Evolutionary conservation across 2,113 vertebrate species (phyloP), one percentile per base, ranked within the genome.

Genomic region (Phasianus colchicus): DNA sequence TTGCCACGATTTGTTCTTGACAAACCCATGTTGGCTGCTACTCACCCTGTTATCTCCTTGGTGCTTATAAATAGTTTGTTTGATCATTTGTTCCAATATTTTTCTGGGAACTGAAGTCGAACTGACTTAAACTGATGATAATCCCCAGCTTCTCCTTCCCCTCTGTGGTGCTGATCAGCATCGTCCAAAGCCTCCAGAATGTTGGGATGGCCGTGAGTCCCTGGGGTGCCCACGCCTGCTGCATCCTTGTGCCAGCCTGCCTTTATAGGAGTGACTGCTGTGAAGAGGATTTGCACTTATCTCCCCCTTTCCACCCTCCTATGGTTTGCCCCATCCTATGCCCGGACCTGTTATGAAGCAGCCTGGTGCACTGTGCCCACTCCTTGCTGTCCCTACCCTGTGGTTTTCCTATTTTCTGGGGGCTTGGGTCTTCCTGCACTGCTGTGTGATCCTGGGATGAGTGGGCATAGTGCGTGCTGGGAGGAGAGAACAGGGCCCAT

Each of bases 61-160:
- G 92, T 96, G 96, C 96, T 96, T 96, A 96, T 96, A 96, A 96
- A 96, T 96, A 96, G 96, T 96, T 96, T 96, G 96, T 96, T 96
- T 96, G 96, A 96, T 96, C 96, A 96, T 95, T 96, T 94, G 95
- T 95, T 96, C 93, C 93, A 96, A 96, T 96, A 93, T 96, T 96
- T 96, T 95, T 94, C 93, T 90, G 92, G 88, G 90, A 96, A 74
- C 86, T 96, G 93, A 94, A 96, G 93, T 94, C 61, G 92, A 96
- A 96, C 90, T 94, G 95, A 94, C 92, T 94, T 78, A 86, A 94
- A 93, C 76, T 78, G 92, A 95, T 95, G 36, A 81, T 86, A 88
- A 88, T 93, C 93, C 90, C 80, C 88, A 77, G 69, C 42, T 63
- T 50, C 65, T 86, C 83, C 83, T 90, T 95, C 42, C 76, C 8